These are phyloP conservation scores for Microdon myrmicae DNA, from an alignment of 2,888 invertebrate genomes.

Conservation along the genomic window DNA sequence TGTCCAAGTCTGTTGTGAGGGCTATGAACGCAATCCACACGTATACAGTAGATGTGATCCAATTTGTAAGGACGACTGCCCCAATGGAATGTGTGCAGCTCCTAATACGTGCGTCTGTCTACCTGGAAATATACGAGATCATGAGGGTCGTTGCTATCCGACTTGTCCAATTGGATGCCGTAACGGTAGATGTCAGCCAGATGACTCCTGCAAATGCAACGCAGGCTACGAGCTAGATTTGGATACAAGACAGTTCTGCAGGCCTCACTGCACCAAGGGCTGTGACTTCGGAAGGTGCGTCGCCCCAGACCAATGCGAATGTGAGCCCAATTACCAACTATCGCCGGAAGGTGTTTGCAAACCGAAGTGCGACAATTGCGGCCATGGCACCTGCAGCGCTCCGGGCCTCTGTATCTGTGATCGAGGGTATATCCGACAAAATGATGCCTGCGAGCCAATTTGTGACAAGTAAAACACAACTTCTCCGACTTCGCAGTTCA, in stretches of 20 bases:
- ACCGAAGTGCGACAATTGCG: constrained; percentile 65
- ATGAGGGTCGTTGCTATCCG: constrained; percentile 69
- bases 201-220: constrained; percentile 61
- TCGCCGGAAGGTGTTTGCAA: constrained; percentile 59
- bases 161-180: constrained; percentile 78
- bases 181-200: constrained; percentile 66
- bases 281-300: constrained; percentile 60
- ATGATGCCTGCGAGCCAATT: constrained; percentile 62
- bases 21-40: constrained; percentile 73
- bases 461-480: constrained; percentile 63
- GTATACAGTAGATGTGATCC: constrained; percentile 68
- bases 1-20: constrained; percentile 78
- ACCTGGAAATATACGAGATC: constrained; percentile 63
- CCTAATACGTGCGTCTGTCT: constrained; percentile 68
- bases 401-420: constrained; percentile 73
- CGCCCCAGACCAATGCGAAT: constrained; percentile 60
- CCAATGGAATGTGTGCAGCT: constrained; percentile 69
- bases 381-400: constrained; percentile 71
- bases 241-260: constrained; percentile 58
- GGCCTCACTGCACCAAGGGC: constrained; percentile 60
- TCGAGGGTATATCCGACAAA: constrained; percentile 68
- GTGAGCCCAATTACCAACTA: constrained; percentile 57
- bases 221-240: constrained; percentile 64
- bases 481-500: background rate
- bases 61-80: constrained; percentile 67